Percentiles rank a stretch among this genome's conserved stretches.
Conservation (phyloP, 2,797 vertebrate genomes). For the Thalassophryne amazonica region DNA sequence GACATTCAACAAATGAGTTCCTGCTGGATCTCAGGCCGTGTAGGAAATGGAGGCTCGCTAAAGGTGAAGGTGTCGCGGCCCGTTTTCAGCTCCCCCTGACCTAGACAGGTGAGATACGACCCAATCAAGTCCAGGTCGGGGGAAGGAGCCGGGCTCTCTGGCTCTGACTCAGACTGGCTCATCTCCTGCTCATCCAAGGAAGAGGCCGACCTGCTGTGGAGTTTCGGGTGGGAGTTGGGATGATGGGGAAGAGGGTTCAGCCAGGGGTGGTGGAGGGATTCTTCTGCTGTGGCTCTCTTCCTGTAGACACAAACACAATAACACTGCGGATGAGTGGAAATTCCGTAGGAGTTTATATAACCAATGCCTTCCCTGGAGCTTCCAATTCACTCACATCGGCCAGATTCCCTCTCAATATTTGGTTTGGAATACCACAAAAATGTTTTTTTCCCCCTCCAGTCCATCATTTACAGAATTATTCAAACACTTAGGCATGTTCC, state of each 20-base stretch:
- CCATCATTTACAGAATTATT: constrained; percentile 41
- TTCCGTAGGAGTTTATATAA: constrained; percentile 52
- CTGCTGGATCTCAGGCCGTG: constrained; percentile 75
- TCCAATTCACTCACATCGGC: constrained; percentile 19
- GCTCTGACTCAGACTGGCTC: constrained; percentile 78
- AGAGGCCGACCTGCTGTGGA: constrained; percentile 32
- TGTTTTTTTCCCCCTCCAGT: constrained; percentile 14
- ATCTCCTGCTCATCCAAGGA: constrained; percentile 71
- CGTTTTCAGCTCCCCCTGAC: constrained; percentile 72
- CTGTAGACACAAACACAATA: constrained; percentile 70
- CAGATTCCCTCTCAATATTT: constrained; percentile 36
- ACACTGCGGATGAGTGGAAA: constrained; percentile 58
- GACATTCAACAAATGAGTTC: constrained; percentile 82
- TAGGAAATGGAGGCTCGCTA: constrained; percentile 65
- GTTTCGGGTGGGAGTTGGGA: constrained; percentile 40
- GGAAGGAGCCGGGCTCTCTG: constrained; percentile 70
- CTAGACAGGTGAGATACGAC: constrained; percentile 69
- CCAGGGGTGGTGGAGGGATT: constrained; percentile 83
- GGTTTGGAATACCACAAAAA: constrained; percentile 46
- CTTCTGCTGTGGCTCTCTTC: constrained; percentile 79
- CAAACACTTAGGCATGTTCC: constrained; percentile 55
- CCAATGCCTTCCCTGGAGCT: constrained; percentile 24
- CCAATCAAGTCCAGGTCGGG: constrained; percentile 70
- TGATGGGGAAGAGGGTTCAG: constrained; percentile 50
- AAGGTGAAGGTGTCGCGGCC: constrained; percentile 76